Evolutionary conservation across 2,113 vertebrate species (phyloP).

Genomic region (Potamarius usumacintae): DNA sequence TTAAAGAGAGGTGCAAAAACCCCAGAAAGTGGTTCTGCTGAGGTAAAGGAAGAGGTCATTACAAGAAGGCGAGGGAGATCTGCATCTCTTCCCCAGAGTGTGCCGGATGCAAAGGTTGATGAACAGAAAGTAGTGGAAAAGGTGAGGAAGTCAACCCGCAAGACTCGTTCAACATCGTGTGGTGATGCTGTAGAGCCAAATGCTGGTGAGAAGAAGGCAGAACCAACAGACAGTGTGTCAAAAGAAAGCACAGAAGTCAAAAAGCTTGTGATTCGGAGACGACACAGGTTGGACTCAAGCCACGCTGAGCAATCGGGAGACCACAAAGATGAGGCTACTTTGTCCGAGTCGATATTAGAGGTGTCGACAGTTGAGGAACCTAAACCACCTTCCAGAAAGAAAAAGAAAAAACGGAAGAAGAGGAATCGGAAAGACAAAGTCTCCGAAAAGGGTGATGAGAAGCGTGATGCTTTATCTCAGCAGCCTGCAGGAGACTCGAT

Average conservation of each 20-base stretch:
- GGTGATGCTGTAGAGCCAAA: conserved; percentile 58
- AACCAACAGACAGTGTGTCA: conserved; percentile 50
- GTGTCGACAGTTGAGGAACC: conserved; percentile 54
- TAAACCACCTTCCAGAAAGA: conserved; percentile 55
- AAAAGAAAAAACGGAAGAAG: conserved; percentile 61
- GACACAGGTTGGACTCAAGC: conserved; percentile 55
- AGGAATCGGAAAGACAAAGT: conserved; percentile 67
- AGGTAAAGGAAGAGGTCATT: conserved; percentile 53
- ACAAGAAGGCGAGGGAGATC: conserved; percentile 70
- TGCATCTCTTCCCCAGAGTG: conserved; percentile 55
- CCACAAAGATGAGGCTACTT: conserved; percentile 49
- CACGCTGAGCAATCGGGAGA: conserved; percentile 54
- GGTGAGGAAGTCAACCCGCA: conserved; percentile 48
- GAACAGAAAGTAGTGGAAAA: conserved; percentile 66
- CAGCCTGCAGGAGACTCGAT: conserved; percentile 47
- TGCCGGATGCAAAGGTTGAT: conserved; percentile 59
- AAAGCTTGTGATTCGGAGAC: conserved; percentile 64
- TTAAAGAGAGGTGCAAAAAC: conserved; percentile 71
- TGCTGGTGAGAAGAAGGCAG: conserved; percentile 59
- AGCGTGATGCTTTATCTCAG: conserved; percentile 17
- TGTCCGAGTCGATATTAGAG: conserved; percentile 59
- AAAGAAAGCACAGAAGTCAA: conserved; percentile 56
- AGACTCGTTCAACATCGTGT: conserved; percentile 52
- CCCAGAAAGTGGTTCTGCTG: conserved; percentile 58
- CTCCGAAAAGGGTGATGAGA: conserved; percentile 58